Evolutionary conservation across 2,113 vertebrate species (phyloP).

Genomic region (Mobula hypostoma): DNA sequence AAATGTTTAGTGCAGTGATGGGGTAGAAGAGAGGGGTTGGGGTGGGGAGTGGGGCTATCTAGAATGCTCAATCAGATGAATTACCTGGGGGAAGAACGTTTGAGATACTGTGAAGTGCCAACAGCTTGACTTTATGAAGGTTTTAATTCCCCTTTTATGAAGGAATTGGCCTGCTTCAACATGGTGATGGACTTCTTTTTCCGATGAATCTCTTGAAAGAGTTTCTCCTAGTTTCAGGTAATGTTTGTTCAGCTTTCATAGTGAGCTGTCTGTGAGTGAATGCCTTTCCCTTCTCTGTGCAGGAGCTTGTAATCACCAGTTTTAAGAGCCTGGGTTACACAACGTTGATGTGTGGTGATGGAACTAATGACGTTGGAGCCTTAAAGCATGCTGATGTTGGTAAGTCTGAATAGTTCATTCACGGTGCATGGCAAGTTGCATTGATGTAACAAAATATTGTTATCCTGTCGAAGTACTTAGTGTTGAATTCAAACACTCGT

Average conservation of each 20-base stretch:
- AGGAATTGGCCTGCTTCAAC: not conserved
- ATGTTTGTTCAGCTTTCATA: not conserved
- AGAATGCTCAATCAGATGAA: too few relatives aligned
- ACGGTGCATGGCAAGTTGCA: not conserved
- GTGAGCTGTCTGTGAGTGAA: not conserved
- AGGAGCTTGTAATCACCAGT: constrained; percentile 93
- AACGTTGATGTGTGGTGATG: constrained; percentile 92
- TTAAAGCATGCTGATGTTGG: constrained; percentile 92
- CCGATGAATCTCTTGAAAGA: not conserved
- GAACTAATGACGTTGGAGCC: constrained; percentile 92
- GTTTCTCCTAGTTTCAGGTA: not conserved
- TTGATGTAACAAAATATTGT: not conserved
- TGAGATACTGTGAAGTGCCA: too few relatives aligned
- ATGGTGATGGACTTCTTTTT: not conserved
- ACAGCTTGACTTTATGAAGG: too few relatives aligned
- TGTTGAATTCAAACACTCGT: not conserved
- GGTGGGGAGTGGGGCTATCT: too few relatives aligned
- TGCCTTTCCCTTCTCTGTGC: not conserved
- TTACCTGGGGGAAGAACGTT: too few relatives aligned
- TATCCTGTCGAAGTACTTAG: not conserved
- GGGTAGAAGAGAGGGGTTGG: too few relatives aligned
- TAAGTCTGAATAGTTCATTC: constrained; percentile 49
- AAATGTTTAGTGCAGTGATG: too few relatives aligned
- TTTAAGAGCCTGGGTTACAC: constrained; percentile 85
- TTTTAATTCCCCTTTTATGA: not conserved